Evolutionary conservation across 2,888 invertebrate species (phyloP).

Genomic region (Hydrotaea diabolus): DNA sequence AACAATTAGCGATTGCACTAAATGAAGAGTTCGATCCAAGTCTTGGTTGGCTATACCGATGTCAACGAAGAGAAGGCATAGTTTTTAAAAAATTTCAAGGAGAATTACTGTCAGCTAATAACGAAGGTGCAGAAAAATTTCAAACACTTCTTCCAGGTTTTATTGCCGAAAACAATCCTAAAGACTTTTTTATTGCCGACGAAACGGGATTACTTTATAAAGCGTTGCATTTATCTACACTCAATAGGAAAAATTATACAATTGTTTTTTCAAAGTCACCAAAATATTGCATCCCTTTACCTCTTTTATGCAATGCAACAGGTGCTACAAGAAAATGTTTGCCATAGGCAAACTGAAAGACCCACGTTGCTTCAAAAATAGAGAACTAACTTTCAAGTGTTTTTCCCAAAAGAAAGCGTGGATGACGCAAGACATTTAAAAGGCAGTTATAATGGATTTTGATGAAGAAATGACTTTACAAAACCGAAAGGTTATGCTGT

Average conservation of each 20-base stretch:
- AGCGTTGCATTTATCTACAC: neutral
- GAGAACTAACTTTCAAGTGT: constrained; percentile 20
- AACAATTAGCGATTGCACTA: no score
- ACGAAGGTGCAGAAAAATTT: constrained; percentile 43
- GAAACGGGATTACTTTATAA: constrained; percentile 46
- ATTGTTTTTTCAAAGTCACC: neutral
- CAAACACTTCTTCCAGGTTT: constrained; percentile 29
- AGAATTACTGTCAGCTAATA: constrained; percentile 35
- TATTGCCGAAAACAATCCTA: constrained; percentile 23
- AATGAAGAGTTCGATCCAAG: no score
- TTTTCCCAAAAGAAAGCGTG: constrained; percentile 36
- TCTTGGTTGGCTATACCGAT: no score
- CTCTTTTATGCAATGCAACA: constrained; percentile 40
- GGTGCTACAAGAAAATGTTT: constrained; percentile 37
- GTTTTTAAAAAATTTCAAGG: constrained; percentile 51
- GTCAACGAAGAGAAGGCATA: constrained; percentile 52
- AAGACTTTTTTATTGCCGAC: constrained; percentile 48
- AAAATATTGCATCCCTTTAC: constrained; percentile 44
- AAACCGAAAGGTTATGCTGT: constrained; percentile 47
- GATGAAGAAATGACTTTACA: constrained; percentile 42
- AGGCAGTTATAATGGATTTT: neutral
- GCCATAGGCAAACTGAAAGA: constrained; percentile 29
- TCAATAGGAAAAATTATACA: neutral
- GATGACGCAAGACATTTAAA: constrained; percentile 46
- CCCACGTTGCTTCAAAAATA: constrained; percentile 35